Conservation (phyloP, 2,113 vertebrate species). For the Ginglymostoma cirratum region DNA sequence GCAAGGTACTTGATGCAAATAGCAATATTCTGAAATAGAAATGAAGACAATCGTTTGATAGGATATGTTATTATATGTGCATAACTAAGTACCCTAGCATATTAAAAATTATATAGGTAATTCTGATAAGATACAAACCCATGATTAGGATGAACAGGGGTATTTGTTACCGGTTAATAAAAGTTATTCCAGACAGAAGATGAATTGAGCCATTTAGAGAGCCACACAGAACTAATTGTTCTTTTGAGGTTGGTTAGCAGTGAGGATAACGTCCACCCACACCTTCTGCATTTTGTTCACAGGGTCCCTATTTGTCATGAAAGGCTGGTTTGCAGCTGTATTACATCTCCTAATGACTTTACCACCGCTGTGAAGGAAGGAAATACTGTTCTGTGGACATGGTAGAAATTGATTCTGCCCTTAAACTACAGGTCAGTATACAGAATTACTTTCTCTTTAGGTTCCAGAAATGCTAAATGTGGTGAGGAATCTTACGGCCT, state of each 20-base stretch:
- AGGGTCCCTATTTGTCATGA: neutral
- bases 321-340: neutral
- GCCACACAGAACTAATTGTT: neutral
- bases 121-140: neutral
- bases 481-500: neutral
- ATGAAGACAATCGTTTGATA: constrained; percentile 14
- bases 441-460: neutral
- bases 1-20: constrained; percentile 75
- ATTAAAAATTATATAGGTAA: neutral
- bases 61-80: neutral
- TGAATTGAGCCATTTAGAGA: neutral
- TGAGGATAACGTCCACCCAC: neutral
- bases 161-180: neutral
- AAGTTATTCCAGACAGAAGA: neutral
- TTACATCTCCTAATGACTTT: neutral
- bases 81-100: neutral
- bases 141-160: neutral
- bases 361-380: neutral
- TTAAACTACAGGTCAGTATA: neutral
- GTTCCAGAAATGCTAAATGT: neutral
- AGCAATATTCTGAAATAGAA: constrained; percentile 68
- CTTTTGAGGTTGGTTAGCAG: neutral
- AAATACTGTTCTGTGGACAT: neutral
- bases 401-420: neutral
- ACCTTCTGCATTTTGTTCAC: neutral